Percentiles rank a stretch among this genome's conserved stretches.
Conservation (phyloP, 2,797 vertebrate genomes). For the Protonibea diacanthus region DNA sequence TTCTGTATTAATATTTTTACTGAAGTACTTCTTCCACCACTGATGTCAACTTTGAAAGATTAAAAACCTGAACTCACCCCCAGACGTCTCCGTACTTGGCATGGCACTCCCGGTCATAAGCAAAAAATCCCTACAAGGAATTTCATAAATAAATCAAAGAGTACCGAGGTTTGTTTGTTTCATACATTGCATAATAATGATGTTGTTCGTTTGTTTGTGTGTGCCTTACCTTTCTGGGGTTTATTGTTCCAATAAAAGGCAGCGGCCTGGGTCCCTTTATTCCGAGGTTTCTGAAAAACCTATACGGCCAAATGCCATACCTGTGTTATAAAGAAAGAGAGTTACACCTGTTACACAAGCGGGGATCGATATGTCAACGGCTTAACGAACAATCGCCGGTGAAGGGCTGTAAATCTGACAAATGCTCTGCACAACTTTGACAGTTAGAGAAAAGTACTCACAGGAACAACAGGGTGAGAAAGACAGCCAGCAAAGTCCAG, state of each 20-base stretch:
- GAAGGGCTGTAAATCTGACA: background rate
- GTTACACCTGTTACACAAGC: background rate
- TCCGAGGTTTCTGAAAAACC: slow-evolving; percentile 76
- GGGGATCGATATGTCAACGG: background rate
- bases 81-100: slow-evolving; percentile 83
- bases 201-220: too few species aligned
- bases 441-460: slow-evolving; percentile 58
- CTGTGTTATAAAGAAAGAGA: slow-evolving; percentile 43
- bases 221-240: slow-evolving; percentile 49
- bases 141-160: too few species aligned
- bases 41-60: background rate
- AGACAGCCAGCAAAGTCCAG: slow-evolving; percentile 79
- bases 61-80: slow-evolving; percentile 77
- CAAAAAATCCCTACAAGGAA: slow-evolving; percentile 65
- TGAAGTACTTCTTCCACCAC: background rate
- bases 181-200: too few species aligned
- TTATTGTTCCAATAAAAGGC: slow-evolving; percentile 77
- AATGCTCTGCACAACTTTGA: background rate
- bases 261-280: slow-evolving; percentile 79
- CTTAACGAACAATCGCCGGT: background rate
- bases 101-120: slow-evolving; percentile 74
- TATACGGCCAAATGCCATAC: slow-evolving; percentile 78
- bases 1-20: background rate
- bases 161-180: too few species aligned
- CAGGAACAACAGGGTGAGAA: slow-evolving; percentile 69